Conservation (phyloP, 2,888 invertebrate genomes). For the Tetropium fuscum region DNA sequence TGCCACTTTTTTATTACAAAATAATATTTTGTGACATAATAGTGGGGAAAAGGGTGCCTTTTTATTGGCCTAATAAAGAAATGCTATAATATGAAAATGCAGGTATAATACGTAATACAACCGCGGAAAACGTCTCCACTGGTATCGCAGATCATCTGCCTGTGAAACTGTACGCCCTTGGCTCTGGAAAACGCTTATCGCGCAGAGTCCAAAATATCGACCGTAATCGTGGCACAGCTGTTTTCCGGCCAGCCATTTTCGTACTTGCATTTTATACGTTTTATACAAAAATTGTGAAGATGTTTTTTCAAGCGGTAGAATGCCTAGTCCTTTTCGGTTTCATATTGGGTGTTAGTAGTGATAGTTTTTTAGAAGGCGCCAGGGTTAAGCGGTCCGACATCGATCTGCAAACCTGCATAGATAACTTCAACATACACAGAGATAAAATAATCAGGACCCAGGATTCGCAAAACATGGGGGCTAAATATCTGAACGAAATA, state of each 20-base stretch:
- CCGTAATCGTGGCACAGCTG: constrained; percentile 15
- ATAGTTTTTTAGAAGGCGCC: constrained; percentile 15
- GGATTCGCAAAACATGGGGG: constrained; percentile 90
- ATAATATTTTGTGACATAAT: too few relatives aligned
- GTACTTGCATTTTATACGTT: constrained; percentile 31
- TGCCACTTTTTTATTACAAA: too few relatives aligned
- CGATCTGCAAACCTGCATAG: constrained; percentile 76
- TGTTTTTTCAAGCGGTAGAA: constrained; percentile 9
- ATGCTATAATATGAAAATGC: too few relatives aligned
- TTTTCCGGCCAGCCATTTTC: constrained; percentile 28
- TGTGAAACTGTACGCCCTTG: too few relatives aligned
- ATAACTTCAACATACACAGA: constrained; percentile 86
- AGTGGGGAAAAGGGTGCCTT: too few relatives aligned
- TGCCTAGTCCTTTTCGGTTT: constrained; percentile 13
- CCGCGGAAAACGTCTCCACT: too few relatives aligned
- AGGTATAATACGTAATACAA: too few relatives aligned
- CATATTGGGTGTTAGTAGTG: constrained; percentile 31
- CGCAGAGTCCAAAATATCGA: constrained; percentile 18
- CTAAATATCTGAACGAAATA: constrained; percentile 87
- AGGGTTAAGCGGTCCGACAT: constrained; percentile 64
- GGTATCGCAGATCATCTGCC: too few relatives aligned
- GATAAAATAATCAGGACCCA: constrained; percentile 93
- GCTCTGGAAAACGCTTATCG: background rate
- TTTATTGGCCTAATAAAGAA: too few relatives aligned
- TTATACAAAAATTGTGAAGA: constrained; percentile 29